Base-by-base conservation (phyloP, 2,888 invertebrate genomes). In the Drosophila mettleri region DNA sequence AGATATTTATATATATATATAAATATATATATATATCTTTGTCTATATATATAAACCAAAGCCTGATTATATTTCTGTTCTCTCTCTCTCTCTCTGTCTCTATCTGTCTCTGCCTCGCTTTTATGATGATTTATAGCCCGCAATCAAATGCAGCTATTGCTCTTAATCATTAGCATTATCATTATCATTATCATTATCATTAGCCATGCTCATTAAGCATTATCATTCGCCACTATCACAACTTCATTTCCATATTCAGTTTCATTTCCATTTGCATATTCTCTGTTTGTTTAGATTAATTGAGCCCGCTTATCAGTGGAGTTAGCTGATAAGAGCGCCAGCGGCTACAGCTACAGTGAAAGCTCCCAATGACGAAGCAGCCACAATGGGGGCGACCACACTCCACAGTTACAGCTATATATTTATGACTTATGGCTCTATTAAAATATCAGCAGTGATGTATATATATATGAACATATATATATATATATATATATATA, bases 61-160 rank as follows among this genome's bases (percentile, higher is more conserved):
- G 18, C 31, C 20, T 33, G 34, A 51, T 61, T 29, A 31, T 57
- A 31, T 69, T 4, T 10, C 16, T 2, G 8, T 16, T 24, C 22
- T 43, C n/a, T 3, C 24, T 27, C 29, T 18, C 3, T 3, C 39
- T 12, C 5, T 12, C 20, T 14, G 20, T 38, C 14, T 24, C 20
- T 1, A 1, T 41, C 20, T 14, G 14, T n/a, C 16, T 41, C 22
- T 3, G 2, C n/a, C 16, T 12, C 24, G 3, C 10, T 18, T 20
- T 79, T 65, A 60, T 38, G 61, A 73, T 80, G 69, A 61, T 62
- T 64, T 74, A 61, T 52, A 43, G 64, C 51, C 29, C n/a, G 33
- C 79, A 36, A 70, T 52, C 54, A 57, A 52, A 66, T 54, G 45
- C 45, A 66, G 54, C 31, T 38, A 45, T 31, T 62, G 33, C 33